A percentile compares a stretch with the other conserved stretches of the same genome.
Evolutionary conservation across 2,888 invertebrate species (phyloP).

Genomic region (Amblyjoppa fuscipennis): DNA sequence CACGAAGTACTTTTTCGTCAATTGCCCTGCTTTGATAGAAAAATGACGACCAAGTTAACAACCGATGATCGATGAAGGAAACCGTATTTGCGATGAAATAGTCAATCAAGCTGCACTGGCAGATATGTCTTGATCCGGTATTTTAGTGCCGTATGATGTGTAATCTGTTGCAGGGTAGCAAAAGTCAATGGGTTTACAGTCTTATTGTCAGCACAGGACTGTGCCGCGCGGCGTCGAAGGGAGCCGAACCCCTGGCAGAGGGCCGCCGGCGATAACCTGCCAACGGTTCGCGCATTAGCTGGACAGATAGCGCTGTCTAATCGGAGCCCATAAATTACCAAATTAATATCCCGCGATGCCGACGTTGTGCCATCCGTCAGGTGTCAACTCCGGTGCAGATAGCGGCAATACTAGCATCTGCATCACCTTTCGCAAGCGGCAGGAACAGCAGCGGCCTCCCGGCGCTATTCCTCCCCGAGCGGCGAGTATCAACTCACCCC

Average conservation of each 20-base stretch:
- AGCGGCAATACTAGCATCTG: slow-evolving; percentile 69
- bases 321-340: slow-evolving; percentile 84
- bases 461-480: neutral
- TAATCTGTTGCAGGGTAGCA: neutral
- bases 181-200: slow-evolving; percentile 26
- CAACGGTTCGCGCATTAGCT: slow-evolving; percentile 84
- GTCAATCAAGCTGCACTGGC: neutral
- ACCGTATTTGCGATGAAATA: no score
- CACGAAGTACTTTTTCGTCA: no score
- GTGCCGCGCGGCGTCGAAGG: slow-evolving; percentile 36
- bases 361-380: slow-evolving; percentile 83
- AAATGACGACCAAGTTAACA: no score
- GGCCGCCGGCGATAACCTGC: slow-evolving; percentile 82
- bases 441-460: slow-evolving; percentile 12
- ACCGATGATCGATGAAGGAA: no score
- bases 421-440: slow-evolving; percentile 29
- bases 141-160: no score
- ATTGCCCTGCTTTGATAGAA: no score
- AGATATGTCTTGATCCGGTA: neutral
- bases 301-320: slow-evolving; percentile 84
- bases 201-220: slow-evolving; percentile 50
- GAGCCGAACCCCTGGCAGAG: slow-evolving; percentile 65
- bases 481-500: neutral
- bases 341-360: slow-evolving; percentile 84
- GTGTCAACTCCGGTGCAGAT: slow-evolving; percentile 82